Percentiles rank a stretch among this genome's conserved stretches.
Evolutionary conservation across 2,888 invertebrate species (phyloP).

Genomic region (Tetramorium bicarinatum): DNA sequence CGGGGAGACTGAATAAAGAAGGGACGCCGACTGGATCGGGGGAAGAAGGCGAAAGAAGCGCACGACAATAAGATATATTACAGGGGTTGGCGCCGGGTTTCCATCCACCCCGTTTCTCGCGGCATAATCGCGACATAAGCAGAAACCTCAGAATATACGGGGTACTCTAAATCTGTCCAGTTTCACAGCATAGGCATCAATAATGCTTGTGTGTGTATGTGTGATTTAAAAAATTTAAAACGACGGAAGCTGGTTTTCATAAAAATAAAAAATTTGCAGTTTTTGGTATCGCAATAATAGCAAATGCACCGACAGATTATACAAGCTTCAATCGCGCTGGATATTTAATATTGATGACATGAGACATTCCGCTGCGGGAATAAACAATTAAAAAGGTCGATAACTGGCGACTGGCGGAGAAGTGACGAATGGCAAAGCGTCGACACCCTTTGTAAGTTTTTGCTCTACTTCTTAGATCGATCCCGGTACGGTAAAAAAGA

Average conservation of each 20-base stretch:
- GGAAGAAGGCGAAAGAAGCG: not conserved
- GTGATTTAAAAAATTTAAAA: not conserved
- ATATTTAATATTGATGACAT: constrained; percentile 28
- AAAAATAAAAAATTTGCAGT: not conserved
- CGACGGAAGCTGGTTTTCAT: not conserved
- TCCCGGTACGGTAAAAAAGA: constrained; percentile 23
- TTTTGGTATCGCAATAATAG: not conserved
- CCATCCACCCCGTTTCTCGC: constrained; percentile 29
- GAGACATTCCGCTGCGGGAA: not conserved
- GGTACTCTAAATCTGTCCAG: not conserved
- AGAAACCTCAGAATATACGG: constrained; percentile 21
- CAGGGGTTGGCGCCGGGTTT: constrained; percentile 32
- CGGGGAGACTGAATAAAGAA: constrained; percentile 10
- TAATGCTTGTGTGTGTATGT: not conserved
- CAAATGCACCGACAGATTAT: not conserved
- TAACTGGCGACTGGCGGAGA: not conserved
- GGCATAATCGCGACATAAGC: constrained; percentile 49
- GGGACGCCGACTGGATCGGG: not conserved
- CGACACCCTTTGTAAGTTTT: not conserved
- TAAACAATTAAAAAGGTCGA: constrained; percentile 19
- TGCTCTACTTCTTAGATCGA: constrained; percentile 12
- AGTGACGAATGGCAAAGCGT: constrained; percentile 18
- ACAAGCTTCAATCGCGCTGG: not conserved
- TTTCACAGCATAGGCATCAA: not conserved
- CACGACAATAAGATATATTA: constrained; percentile 52